Evolutionary conservation across 2,797 vertebrate genomes (phyloP).

Genomic region (Semotilus atromaculatus): DNA sequence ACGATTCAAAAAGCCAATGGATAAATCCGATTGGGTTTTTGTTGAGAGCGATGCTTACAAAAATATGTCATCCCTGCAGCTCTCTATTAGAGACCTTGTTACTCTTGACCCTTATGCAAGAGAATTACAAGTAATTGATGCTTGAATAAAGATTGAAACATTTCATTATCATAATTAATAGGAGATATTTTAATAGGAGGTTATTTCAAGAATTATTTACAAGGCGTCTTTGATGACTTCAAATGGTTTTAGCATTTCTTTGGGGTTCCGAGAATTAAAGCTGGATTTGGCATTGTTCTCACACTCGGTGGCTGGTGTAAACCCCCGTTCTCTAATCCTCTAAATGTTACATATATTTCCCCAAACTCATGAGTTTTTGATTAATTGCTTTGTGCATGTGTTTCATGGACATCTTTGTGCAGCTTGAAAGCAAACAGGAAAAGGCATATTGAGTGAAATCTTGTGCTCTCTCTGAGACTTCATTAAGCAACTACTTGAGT

Average conservation of each 20-base stretch:
- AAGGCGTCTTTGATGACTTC: background rate
- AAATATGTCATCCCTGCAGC: background rate
- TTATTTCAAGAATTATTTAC: background rate
- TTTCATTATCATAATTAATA: constrained; percentile 36
- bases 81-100: background rate
- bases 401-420: constrained; percentile 62
- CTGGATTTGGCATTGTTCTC: constrained; percentile 71
- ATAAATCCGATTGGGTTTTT: background rate
- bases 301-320: background rate
- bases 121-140: constrained; percentile 5
- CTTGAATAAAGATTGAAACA: constrained; percentile 30
- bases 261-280: constrained; percentile 60
- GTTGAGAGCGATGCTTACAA: background rate
- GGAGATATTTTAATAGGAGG: constrained; percentile 13
- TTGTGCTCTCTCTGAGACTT: background rate
- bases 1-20: background rate
- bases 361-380: constrained; percentile 67
- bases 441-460: background rate
- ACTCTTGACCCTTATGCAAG: background rate
- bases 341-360: constrained; percentile 69
- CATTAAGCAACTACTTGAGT: constrained; percentile 4
- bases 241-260: constrained; percentile 49
- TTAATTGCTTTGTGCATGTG: constrained; percentile 71
- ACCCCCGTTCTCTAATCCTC: constrained; percentile 62
- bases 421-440: constrained; percentile 62